A percentile compares a stretch with the other conserved stretches of the same genome.
These are phyloP conservation scores for Diglossa brunneiventris DNA, from an alignment of 2,113 vertebrate genomes.

Conservation along the genomic window DNA sequence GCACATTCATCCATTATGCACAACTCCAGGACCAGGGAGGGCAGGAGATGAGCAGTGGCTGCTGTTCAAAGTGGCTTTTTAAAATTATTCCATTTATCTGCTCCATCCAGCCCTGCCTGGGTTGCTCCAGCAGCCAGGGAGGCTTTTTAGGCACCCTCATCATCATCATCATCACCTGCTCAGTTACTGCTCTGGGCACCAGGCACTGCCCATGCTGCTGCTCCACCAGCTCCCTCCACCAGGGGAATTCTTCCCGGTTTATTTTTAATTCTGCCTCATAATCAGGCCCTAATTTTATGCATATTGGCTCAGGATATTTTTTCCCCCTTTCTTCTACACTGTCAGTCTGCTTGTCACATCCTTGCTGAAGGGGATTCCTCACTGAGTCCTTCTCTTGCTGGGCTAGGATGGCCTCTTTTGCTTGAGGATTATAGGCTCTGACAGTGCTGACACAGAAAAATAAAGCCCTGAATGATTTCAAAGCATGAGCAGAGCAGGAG, in stretches of 20 bases:
- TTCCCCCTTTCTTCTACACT: neutral
- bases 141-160: neutral
- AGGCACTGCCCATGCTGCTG: neutral
- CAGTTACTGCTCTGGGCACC: neutral
- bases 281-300: neutral
- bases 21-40: neutral
- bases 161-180: neutral
- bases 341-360: constrained; percentile 58
- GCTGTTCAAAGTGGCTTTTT: neutral
- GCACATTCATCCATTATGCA: neutral
- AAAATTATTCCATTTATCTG: neutral
- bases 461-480: constrained; percentile 45
- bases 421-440: constrained; percentile 55
- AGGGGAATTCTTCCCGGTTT: neutral
- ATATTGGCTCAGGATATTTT: neutral
- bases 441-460: constrained; percentile 70
- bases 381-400: neutral
- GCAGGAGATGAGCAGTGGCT: neutral
- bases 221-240: neutral
- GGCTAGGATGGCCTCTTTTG: constrained; percentile 53
- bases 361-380: constrained; percentile 69
- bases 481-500: neutral
- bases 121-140: neutral
- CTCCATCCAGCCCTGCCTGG: neutral
- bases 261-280: constrained; percentile 20